Evolutionary conservation across 2,113 vertebrate genomes (phyloP), one percentile per base, ranked within the genome.

Genomic region (Sitta europaea): DNA sequence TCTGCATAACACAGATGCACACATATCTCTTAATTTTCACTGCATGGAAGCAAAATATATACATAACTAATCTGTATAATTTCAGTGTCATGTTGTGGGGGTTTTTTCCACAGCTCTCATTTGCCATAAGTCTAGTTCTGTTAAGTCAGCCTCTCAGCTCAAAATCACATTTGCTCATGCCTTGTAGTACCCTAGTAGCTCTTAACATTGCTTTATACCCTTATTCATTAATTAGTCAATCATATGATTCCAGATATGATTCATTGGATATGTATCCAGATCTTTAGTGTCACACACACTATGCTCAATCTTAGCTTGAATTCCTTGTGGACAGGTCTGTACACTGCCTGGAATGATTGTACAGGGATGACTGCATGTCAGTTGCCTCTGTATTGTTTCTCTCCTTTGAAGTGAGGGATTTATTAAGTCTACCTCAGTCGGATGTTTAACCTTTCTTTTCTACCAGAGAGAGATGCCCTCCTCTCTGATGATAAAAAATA

Each of bases 351-450:
- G 15, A 67, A 33, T 10, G 14, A 57, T 14, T 40, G 3, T 5
- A 18, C 6, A 62, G 36, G 21, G 45, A 57, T 47, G 9, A 36
- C 3, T 2, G 0, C 33, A 18, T 7, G 5, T 4, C 21, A 18
- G 35, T 43, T 4, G 0, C 14, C 12, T 53, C n/a, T 7, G 17
- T 31, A 33, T 48, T 5, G 2, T 20, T 58, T 28, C 19, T 45
- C 19, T 23, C 19, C 21, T 10, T 13, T n/a, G 8, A 6, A 55
- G 19, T 7, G 11, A 66, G 14, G 9, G 14, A 48, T 59, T 73
- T 61, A 14, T 14, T 50, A 12, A 35, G 33, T 7, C 38, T 38
- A 2, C 25, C 12, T 45, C 23, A 16, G 53, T 17, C 28, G 50
- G n/a, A 54, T 9, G 23, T 11, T 58, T n/a, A 62, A 66, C 12